These are phyloP conservation scores for Ceyx cyanopectus DNA, from an alignment of 2,113 vertebrate genomes.

Conservation along the genomic window DNA sequence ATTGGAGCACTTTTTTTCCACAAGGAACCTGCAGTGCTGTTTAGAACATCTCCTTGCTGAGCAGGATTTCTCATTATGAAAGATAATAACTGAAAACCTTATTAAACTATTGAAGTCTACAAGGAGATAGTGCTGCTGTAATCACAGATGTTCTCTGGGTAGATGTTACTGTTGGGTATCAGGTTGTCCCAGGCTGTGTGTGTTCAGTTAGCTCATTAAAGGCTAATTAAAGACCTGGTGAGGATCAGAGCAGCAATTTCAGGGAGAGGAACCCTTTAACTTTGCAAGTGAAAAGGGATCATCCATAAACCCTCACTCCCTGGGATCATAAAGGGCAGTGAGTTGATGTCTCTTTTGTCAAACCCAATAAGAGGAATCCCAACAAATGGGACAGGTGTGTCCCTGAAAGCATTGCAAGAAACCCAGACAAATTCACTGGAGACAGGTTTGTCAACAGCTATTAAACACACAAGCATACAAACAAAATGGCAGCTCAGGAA, in stretches of 20 bases:
- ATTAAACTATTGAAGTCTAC: slow-evolving; percentile 51
- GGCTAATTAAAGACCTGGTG: background rate
- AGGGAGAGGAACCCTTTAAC: background rate
- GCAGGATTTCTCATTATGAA: slow-evolving; percentile 45
- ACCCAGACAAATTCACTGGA: rapidly evolving
- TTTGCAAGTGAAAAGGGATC: background rate
- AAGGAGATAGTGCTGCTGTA: background rate
- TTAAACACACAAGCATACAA: background rate
- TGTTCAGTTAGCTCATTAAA: background rate
- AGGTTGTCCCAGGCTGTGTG: background rate
- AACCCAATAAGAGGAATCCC: background rate
- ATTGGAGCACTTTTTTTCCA: background rate
- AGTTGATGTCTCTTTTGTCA: background rate
- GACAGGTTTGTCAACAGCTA: background rate
- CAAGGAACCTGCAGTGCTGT: background rate
- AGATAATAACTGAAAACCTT: slow-evolving; percentile 52
- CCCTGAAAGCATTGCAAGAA: rapidly evolving
- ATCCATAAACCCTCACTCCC: background rate
- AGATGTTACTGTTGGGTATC: background rate
- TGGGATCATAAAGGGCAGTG: background rate
- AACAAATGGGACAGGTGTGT: background rate
- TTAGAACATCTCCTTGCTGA: slow-evolving; percentile 6
- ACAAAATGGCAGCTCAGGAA: background rate
- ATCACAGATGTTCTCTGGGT: slow-evolving; percentile 2
- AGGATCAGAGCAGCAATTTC: background rate